Percentiles rank a stretch among this genome's conserved stretches.
Evolutionary conservation across 1,140 invertebrate species (phyloP).

Genomic region (Yoshiicerus persimilis): DNA sequence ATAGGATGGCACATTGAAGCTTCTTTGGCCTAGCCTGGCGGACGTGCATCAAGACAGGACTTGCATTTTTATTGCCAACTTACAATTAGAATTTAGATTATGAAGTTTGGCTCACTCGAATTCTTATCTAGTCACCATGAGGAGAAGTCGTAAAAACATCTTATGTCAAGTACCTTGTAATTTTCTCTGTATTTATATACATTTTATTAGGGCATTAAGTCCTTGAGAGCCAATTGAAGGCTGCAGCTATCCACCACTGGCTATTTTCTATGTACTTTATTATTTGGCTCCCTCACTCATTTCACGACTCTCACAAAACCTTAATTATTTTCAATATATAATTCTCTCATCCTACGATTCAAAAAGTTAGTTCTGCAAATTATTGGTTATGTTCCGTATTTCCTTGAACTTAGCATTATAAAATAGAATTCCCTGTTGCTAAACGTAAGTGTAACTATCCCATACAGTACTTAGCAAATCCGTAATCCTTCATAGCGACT

Average conservation of each 20-base stretch:
- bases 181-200: background rate
- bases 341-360: too few species aligned
- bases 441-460: too few species aligned
- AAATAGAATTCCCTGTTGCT: too few species aligned
- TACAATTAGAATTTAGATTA: background rate
- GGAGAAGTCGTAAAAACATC: background rate
- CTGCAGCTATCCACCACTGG: background rate
- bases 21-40: background rate
- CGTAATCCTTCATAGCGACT: too few species aligned
- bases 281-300: too few species aligned
- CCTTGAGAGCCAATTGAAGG: background rate
- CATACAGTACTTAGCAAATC: too few species aligned
- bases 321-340: too few species aligned
- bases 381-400: too few species aligned
- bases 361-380: too few species aligned
- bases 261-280: background rate
- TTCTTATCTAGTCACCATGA: background rate
- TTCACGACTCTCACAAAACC: too few species aligned
- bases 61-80: slow-evolving; percentile 4
- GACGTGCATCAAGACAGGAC: background rate
- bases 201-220: background rate
- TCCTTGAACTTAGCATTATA: too few species aligned
- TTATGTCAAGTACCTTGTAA: background rate
- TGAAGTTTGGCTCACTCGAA: background rate
- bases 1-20: background rate